A percentile compares a stretch with the other conserved stretches of the same genome.
These are phyloP conservation scores for Coreius guichenoti DNA, from an alignment of 2,797 vertebrate species.

Conservation along the genomic window DNA sequence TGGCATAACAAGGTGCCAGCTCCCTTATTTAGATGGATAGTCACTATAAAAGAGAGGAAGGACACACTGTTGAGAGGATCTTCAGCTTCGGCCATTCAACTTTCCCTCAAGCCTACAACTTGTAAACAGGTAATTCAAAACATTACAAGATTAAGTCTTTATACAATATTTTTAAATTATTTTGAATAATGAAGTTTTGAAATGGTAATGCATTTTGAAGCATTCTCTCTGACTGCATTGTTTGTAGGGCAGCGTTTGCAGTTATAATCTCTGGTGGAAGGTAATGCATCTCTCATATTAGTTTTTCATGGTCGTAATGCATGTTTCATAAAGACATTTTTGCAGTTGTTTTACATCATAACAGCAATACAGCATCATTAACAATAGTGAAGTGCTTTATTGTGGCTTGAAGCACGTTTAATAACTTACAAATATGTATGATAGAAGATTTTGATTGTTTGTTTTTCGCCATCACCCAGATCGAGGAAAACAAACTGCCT, in stretches of 20 bases:
- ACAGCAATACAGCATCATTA: neutral
- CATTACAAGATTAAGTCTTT: neutral
- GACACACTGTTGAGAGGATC: constrained; percentile 33
- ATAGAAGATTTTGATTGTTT: neutral
- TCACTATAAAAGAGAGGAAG: constrained; percentile 59
- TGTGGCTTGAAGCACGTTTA: neutral
- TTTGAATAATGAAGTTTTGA: neutral
- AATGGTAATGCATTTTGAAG: neutral
- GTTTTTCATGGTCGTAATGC: neutral
- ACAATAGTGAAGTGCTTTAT: no score
- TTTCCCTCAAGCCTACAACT: neutral
- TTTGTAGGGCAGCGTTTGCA: constrained; percentile 27
- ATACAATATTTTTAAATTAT: neutral
- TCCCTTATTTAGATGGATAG: constrained; percentile 62
- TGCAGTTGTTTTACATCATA: neutral
- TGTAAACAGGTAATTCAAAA: neutral
- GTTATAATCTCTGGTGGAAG: constrained; percentile 31
- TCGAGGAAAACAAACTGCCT: neutral
- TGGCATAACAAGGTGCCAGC: constrained; percentile 55
- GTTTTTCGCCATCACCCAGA: no score
- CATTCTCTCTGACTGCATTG: neutral
- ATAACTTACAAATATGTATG: neutral
- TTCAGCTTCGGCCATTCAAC: constrained; percentile 44
- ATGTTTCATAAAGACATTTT: neutral
- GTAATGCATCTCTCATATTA: neutral